Conservation (phyloP, 92 coral and sea anemone species). For the Bergia puertoricense region DNA sequence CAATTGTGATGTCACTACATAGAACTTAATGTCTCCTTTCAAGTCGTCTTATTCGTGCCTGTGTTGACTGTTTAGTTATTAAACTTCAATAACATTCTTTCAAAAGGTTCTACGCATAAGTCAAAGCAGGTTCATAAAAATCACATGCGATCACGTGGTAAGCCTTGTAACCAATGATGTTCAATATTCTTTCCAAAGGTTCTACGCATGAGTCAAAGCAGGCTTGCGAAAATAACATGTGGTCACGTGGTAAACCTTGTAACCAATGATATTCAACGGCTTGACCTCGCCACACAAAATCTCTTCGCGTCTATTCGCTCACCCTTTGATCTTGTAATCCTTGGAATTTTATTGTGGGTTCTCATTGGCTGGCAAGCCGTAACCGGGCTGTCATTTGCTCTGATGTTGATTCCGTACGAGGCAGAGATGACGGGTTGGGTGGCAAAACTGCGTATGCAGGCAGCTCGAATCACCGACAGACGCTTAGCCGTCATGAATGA, state of each 20-base stretch:
- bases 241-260: slow-evolving; percentile 93
- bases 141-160: slow-evolving; percentile 90
- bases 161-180: slow-evolving; percentile 93
- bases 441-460: slow-evolving; percentile 86
- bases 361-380: slow-evolving; percentile 97
- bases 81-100: not conserved
- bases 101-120: slow-evolving; percentile 85
- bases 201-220: slow-evolving; percentile 87
- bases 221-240: slow-evolving; percentile 87
- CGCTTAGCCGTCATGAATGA: slow-evolving; percentile 90
- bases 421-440: slow-evolving; percentile 99
- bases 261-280: slow-evolving; percentile 93
- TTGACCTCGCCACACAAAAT: slow-evolving; percentile 89
- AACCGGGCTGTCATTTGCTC: slow-evolving; percentile 87
- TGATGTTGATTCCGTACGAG: slow-evolving; percentile 92
- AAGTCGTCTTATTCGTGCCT: too few relatives aligned
- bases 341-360: slow-evolving; percentile 78
- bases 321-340: slow-evolving; percentile 83
- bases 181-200: slow-evolving; percentile 61
- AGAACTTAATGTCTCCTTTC: too few relatives aligned
- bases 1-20: too few relatives aligned
- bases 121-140: slow-evolving; percentile 84
- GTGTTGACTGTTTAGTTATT: not conserved
- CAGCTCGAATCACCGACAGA: slow-evolving; percentile 90
- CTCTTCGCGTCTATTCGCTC: slow-evolving; percentile 89